A percentile compares a stretch with the other conserved stretches of the same genome.
Evolutionary conservation across 2,888 invertebrate genomes (phyloP).

Genomic region (Lycia hirtaria): DNA sequence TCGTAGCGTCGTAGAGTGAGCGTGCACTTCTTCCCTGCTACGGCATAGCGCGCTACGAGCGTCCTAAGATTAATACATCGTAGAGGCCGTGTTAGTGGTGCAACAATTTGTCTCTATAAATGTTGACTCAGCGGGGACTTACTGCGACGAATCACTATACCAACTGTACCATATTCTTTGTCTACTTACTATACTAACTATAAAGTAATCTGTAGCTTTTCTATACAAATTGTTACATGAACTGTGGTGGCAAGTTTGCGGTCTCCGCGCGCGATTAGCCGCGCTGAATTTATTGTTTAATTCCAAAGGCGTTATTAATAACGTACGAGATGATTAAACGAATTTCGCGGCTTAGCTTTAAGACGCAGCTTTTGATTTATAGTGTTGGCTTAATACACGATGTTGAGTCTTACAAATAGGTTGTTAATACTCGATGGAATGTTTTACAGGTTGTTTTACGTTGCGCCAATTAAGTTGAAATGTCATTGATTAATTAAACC

Average conservation of each 20-base stretch:
- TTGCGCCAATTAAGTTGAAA: neutral
- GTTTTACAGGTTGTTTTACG: conserved; percentile 31
- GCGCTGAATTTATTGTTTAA: conserved; percentile 84
- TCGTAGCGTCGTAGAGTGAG: conserved; percentile 46
- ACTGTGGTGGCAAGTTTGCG: conserved; percentile 56
- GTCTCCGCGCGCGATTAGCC: conserved; percentile 81
- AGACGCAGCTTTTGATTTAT: conserved; percentile 78
- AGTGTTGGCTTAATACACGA: conserved; percentile 65
- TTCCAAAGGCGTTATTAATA: conserved; percentile 84
- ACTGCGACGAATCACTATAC: conserved; percentile 9
- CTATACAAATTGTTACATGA: conserved; percentile 46
- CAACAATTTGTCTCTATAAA: conserved; percentile 86
- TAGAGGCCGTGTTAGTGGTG: conserved; percentile 76
- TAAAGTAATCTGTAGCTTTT: neutral
- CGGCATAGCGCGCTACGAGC: conserved; percentile 56
- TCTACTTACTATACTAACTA: neutral
- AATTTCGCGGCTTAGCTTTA: conserved; percentile 75
- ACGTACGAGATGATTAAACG: conserved; percentile 81
- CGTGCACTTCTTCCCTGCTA: conserved; percentile 49
- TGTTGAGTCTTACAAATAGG: conserved; percentile 47
- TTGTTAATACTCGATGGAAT: conserved; percentile 28
- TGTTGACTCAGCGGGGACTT: conserved; percentile 80
- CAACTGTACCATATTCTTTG: conserved; percentile 11
- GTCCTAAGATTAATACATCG: conserved; percentile 82
- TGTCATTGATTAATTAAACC: conserved; percentile 5